A percentile compares a stretch with the other conserved stretches of the same genome.
phyloP scores from a whole-genome alignment of 2,888 invertebrate species.

The Drosophila borealis region DNA sequence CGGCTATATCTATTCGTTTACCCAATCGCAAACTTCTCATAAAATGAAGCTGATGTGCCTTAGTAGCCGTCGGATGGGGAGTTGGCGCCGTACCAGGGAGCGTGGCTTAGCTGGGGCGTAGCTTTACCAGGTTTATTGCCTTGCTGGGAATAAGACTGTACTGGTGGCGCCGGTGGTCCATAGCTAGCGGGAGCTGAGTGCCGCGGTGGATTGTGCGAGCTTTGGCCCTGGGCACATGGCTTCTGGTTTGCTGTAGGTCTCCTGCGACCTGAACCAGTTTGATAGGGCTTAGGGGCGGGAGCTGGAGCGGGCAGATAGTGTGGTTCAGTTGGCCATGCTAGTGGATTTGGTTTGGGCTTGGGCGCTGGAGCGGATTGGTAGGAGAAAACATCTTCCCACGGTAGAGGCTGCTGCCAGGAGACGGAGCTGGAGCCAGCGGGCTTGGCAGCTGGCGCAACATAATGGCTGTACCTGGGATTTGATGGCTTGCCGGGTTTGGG shows the following conservation, averaged over 20 bases:
- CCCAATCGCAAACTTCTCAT: not conserved
- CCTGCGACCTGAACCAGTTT: not conserved
- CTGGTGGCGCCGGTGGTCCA: conserved; percentile 1
- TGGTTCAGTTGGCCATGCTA: not conserved
- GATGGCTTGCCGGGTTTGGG: not conserved
- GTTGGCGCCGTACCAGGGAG: conserved; percentile 38
- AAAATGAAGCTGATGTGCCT: not conserved
- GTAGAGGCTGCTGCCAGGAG: conserved; percentile 49
- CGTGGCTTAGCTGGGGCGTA: conserved; percentile 1
- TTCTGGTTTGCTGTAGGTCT: conserved; percentile 10
- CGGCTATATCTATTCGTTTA: not conserved
- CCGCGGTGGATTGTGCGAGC: conserved; percentile 1
- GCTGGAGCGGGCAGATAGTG: conserved; percentile 1
- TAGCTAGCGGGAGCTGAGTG: conserved; percentile 5
- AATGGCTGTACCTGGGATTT: conserved; percentile 8
- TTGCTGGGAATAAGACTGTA: conserved; percentile 15
- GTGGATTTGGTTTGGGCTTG: not conserved
- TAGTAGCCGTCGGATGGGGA: conserved; percentile 24
- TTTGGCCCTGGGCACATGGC: conserved; percentile 1
- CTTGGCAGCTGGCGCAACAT: conserved; percentile 2
- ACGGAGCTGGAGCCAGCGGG: conserved; percentile 8
- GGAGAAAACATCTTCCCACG: conserved; percentile 50
- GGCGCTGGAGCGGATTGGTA: conserved; percentile 29
- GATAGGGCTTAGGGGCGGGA: not conserved
- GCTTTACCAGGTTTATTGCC: conserved; percentile 3